Evolutionary conservation across 1,140 invertebrate genomes (phyloP), one percentile per base, ranked within the genome.

Genomic region (roundworm (Caenorhabditis elegans)): DNA sequence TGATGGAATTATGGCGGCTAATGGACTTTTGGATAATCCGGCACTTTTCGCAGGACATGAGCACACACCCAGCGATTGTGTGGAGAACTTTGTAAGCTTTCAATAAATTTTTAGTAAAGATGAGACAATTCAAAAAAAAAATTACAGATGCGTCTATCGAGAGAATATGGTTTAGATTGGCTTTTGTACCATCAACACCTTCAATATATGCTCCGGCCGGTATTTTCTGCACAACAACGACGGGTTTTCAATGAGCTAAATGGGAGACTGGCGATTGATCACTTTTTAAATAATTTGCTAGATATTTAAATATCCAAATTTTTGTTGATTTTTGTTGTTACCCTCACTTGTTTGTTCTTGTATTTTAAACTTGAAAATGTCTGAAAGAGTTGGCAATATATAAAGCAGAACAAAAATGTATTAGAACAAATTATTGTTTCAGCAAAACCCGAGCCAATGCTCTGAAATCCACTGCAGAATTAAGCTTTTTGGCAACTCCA

Each of bases 21-120:
- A 94, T 89, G 95, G 94, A 5, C 91, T 98, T 13, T 92, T 98
- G 48, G 93, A 93, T 46, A 98, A 98, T 91, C 96, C 96, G 47
- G 94, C 94, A 1, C 90, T 98, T 81, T 98, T 95, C 91, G 92
- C 92, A 80, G 94, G 94, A 26, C 90, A 90, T 85, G 86, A 88
- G 13, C 87, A 88, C 24, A 97, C 95, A 13, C 94, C 95, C 0
- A 51, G 93, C 0, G 90, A 92, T 55, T 97, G 95, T 91, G 90
- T 98, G 11, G 92, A 94, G 91, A 92, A 95, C 53, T 98, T 95
- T 95, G 91, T 97, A 84, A 85, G 92, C 93, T 34, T 36, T 3
- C 0, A 1, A 10, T 28, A 13, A 76, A 0, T 49, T 51, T 78
- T 22, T 51, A 13, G n/a, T 13, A n/a, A n/a, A n/a, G n/a, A n/a